Evolutionary conservation across 2,888 invertebrate genomes (phyloP), one percentile per base, ranked within the genome.

Genomic region (Serripes groenlandicus): DNA sequence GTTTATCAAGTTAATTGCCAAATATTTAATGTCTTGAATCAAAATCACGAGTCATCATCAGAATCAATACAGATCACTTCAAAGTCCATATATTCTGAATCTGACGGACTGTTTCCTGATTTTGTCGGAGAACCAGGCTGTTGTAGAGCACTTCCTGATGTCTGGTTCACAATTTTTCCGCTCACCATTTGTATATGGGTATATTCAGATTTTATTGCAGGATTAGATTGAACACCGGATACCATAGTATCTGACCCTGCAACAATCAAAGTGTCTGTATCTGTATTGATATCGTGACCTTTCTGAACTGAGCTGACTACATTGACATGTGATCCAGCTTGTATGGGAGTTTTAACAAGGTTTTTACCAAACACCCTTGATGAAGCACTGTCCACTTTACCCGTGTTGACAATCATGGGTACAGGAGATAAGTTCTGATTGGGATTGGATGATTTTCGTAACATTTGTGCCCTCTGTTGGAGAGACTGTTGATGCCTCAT

Each of bases 31-130:
- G 7, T 58, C 9, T 58, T n/a, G n/a, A n/a, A n/a, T n/a, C n/a
- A n/a, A n/a, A n/a, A n/a, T 76, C 58, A 75, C 32, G 77, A 76
- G 0, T 80, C 82, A 9, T 80, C 82, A 62, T 83, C 82, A 30
- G 85, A 85, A 62, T 85, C 85, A 23, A 85, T 82, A 62, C 82
- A 80, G 21, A 85, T 85, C 21, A 85, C 85, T 72, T 85, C 85
- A 72, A 69, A 85, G 28, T 81, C 79, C 74, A 82, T 77, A n/a
- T 76, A 71, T 7, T 85, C 85, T 35, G 62, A 34, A 35, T 75
- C 78, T 4, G 70, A 66, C 23, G 32, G 62, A n/a, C 34, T 62
- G 32, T 9, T 32, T 62, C 34, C 62, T n/a, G 32, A n/a, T 26
- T 66, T 66, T 26, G 28, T 26, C 28, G 34, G 26, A 42, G 42